Conservation (phyloP, 2,797 vertebrate species). For the Syngnathus rostellatus region DNA sequence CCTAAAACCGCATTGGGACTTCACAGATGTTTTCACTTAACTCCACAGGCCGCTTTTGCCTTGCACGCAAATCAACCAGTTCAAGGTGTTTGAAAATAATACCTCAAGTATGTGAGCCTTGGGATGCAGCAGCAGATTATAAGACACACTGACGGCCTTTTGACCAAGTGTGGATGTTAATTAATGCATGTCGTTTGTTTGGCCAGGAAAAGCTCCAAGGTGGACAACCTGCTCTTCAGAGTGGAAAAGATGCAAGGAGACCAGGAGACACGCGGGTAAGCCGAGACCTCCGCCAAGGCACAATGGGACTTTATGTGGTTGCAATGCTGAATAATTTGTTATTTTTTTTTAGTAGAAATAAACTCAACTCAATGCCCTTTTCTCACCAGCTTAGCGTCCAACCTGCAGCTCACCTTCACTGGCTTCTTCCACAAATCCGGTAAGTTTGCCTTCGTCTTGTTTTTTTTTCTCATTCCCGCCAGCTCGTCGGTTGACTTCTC, state of each 20-base stretch:
- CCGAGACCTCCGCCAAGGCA: not conserved
- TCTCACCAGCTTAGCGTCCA: slow-evolving; percentile 77
- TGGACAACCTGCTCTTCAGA: slow-evolving; percentile 87
- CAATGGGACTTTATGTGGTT: not conserved
- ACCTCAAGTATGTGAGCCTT: not conserved
- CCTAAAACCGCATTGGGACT: not conserved
- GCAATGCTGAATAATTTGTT: not conserved
- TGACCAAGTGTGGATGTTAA: slow-evolving; percentile 9
- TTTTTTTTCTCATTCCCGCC: not conserved
- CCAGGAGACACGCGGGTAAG: slow-evolving; percentile 87
- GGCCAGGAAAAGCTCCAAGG: slow-evolving; percentile 83
- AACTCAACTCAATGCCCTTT: not conserved
- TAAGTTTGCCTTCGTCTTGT: slow-evolving; percentile 52
- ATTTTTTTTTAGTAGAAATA: not conserved
- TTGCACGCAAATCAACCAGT: not conserved
- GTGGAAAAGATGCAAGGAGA: slow-evolving; percentile 92
- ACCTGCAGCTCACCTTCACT: slow-evolving; percentile 94
- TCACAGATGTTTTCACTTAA: not conserved
- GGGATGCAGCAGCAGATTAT: not conserved
- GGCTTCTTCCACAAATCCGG: slow-evolving; percentile 98
- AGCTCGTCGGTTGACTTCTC: not conserved
- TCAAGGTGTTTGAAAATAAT: not conserved
- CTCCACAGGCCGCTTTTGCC: not conserved
- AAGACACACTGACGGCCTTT: not conserved
- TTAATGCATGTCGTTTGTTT: slow-evolving; percentile 21